phyloP scores from a whole-genome alignment of 1,140 invertebrate species.

The Brachionus asplanchnoidis region DNA sequence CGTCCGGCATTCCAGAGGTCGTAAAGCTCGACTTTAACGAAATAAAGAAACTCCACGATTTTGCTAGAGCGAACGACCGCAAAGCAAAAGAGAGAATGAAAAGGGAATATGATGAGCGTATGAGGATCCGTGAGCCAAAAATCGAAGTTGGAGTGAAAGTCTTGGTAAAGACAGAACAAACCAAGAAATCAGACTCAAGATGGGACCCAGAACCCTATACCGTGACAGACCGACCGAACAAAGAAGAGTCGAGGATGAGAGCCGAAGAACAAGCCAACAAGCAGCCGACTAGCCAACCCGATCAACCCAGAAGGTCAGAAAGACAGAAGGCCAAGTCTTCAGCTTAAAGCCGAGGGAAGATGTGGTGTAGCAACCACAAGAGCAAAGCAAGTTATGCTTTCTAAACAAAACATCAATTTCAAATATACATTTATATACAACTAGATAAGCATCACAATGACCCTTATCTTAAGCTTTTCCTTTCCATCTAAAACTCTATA shows the following conservation, averaged over 20 bases:
- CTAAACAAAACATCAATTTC: neutral
- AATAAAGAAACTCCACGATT: neutral
- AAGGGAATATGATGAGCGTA: neutral
- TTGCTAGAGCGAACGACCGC: neutral
- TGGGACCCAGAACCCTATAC: constrained; percentile 3
- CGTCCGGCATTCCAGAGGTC: neutral
- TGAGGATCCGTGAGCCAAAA: neutral
- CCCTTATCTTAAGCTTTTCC: no score
- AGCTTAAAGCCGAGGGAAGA: neutral
- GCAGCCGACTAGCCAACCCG: neutral
- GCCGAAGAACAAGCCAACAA: neutral
- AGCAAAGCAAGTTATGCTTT: neutral
- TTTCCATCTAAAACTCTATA: no score
- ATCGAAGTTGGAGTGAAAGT: neutral
- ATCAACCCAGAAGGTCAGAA: neutral
- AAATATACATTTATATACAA: neutral
- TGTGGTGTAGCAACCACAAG: constrained; percentile 26
- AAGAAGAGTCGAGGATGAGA: neutral
- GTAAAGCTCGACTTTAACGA: neutral
- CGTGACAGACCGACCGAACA: neutral
- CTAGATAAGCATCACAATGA: neutral
- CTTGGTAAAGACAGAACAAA: neutral
- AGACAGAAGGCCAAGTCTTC: neutral
- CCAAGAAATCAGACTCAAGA: neutral
- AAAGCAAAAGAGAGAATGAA: neutral